Evolutionary conservation across 1,140 invertebrate species (phyloP).

Genomic region (Fragariocoptes setiger): DNA sequence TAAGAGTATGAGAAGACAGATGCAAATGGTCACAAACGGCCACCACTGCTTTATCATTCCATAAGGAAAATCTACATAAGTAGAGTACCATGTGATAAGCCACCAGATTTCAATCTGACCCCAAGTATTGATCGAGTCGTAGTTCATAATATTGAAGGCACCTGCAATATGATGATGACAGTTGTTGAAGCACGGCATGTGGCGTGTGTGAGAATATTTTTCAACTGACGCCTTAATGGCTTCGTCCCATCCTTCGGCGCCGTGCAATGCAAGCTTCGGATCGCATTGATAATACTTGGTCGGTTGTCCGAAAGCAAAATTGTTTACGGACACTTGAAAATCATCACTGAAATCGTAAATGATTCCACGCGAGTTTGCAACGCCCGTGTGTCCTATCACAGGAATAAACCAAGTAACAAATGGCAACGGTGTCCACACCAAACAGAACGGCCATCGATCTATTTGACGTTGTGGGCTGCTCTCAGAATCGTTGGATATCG

Average conservation of each 20-base stretch:
- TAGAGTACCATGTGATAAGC: background rate
- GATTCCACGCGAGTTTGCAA: background rate
- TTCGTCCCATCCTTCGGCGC: background rate
- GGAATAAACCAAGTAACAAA: background rate
- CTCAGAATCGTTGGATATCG: no score
- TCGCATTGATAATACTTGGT: background rate
- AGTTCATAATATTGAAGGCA: background rate
- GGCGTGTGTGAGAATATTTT: background rate
- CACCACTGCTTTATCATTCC: background rate
- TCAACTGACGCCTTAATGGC: background rate
- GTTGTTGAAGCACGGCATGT: background rate
- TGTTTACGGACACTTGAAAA: background rate
- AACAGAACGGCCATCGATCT: background rate
- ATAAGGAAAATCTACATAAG: background rate
- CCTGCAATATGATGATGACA: background rate
- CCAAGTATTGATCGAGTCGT: background rate
- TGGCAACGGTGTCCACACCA: slow-evolving; percentile 1
- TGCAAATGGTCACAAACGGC: background rate
- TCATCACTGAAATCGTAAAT: background rate
- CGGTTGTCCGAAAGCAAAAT: background rate
- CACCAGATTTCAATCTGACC: background rate
- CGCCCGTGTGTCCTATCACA: background rate
- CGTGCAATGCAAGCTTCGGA: background rate
- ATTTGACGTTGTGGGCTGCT: no score
- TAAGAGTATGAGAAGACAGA: background rate